phyloP scores from a whole-genome alignment of 2,888 invertebrate species.

The Autographa pulchrina region DNA sequence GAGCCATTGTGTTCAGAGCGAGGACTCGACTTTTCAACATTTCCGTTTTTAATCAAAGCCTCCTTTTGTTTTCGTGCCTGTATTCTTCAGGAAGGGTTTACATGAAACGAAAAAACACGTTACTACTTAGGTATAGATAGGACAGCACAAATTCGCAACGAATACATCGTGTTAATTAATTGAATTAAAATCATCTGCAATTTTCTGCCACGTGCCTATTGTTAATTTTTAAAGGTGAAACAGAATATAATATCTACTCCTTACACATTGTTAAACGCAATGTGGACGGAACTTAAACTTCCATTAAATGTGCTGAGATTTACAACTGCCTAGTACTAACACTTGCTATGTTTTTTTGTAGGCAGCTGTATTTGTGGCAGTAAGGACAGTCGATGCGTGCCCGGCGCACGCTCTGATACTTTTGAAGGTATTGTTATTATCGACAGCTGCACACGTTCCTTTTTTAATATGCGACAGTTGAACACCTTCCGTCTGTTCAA shows the following conservation, averaged over 20 bases:
- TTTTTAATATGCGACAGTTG: conserved; percentile 63
- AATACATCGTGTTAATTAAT: background rate
- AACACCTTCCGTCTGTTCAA: conserved; percentile 28
- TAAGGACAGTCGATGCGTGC: conserved; percentile 68
- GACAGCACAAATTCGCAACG: background rate
- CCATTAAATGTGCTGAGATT: conserved; percentile 31
- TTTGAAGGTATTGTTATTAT: conserved; percentile 79
- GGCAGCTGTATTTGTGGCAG: conserved; percentile 74
- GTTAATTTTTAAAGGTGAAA: background rate
- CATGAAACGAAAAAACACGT: conserved; percentile 28
- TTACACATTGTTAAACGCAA: conserved; percentile 8
- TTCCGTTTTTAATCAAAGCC: conserved; percentile 55
- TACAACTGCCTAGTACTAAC: conserved; percentile 26
- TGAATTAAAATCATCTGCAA: background rate
- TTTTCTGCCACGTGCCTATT: background rate
- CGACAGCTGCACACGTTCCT: conserved; percentile 80
- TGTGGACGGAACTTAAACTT: background rate
- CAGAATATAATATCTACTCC: background rate
- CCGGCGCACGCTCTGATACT: conserved; percentile 69
- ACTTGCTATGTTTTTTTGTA: conserved; percentile 34
- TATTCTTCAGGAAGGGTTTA: conserved; percentile 33
- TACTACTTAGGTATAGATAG: background rate
- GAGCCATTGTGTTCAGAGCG: conserved; percentile 42
- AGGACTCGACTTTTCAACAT: conserved; percentile 42
- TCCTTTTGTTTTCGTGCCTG: conserved; percentile 43